These are phyloP conservation scores for Odontocolon sp. DNA, from an alignment of 2,888 invertebrate genomes.

Conservation along the genomic window DNA sequence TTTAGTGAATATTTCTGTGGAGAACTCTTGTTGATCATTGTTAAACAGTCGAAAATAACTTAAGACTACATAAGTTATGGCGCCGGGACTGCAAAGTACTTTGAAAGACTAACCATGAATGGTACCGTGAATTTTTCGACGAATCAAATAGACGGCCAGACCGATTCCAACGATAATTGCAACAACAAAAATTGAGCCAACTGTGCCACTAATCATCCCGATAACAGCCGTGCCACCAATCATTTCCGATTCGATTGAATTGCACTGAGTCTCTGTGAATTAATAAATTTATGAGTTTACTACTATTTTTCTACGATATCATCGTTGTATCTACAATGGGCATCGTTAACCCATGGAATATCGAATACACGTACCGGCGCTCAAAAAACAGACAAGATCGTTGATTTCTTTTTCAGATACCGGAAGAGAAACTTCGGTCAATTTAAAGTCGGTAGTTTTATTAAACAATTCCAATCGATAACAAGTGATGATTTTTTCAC, in stretches of 20 bases:
- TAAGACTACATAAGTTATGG: too few species aligned
- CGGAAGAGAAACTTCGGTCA: neutral
- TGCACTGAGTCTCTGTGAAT: neutral
- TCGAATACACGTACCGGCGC: neutral
- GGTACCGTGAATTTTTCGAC: neutral
- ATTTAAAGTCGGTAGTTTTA: neutral
- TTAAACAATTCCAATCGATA: neutral
- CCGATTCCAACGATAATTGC: neutral
- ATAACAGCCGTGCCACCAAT: neutral
- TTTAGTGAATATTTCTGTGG: too few species aligned
- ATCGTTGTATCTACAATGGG: too few species aligned
- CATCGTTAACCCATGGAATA: neutral
- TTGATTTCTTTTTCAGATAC: neutral
- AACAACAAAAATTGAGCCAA: neutral
- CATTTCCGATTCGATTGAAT: neutral
- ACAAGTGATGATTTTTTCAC: neutral
- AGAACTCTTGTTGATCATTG: too few species aligned
- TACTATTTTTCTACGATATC: too few species aligned
- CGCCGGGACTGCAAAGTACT: too few species aligned
- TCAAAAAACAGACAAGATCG: slow-evolving; percentile 13
- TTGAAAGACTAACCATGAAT: neutral
- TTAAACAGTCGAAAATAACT: too few species aligned
- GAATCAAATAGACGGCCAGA: neutral
- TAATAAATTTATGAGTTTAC: neutral
- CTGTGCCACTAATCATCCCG: neutral